Evolutionary conservation across 2,888 invertebrate genomes (phyloP).

Genomic region (Lithosia quadra): DNA sequence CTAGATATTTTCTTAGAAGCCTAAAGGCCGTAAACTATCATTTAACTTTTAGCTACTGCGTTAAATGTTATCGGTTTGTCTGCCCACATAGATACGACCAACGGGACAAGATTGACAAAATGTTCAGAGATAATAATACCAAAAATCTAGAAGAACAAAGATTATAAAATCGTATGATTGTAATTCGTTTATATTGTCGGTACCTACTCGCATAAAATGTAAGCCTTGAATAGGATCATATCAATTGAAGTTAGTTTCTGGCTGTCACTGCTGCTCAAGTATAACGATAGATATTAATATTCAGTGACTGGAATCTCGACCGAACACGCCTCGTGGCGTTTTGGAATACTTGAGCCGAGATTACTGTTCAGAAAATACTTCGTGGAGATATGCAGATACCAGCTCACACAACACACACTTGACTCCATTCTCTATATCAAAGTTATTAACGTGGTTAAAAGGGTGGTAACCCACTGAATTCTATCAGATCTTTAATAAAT

Average conservation of each 20-base stretch:
- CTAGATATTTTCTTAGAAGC: too few relatives aligned
- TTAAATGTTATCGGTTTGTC: too few relatives aligned
- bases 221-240: background rate
- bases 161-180: too few relatives aligned
- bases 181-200: too few relatives aligned
- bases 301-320: constrained; percentile 30
- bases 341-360: constrained; percentile 16
- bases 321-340: constrained; percentile 11
- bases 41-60: too few relatives aligned
- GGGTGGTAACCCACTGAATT: background rate
- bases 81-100: too few relatives aligned
- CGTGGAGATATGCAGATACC: background rate
- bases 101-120: too few relatives aligned
- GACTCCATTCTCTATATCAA: background rate
- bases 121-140: too few relatives aligned
- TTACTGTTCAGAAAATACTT: background rate
- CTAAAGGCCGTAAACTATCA: too few relatives aligned
- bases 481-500: background rate
- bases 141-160: too few relatives aligned
- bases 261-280: background rate
- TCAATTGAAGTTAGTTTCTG: background rate
- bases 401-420: background rate
- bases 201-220: background rate
- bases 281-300: constrained; percentile 31
- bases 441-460: background rate